These are phyloP conservation scores for Polylopha cassiicola DNA, from an alignment of 2,888 invertebrate species.

Conservation along the genomic window DNA sequence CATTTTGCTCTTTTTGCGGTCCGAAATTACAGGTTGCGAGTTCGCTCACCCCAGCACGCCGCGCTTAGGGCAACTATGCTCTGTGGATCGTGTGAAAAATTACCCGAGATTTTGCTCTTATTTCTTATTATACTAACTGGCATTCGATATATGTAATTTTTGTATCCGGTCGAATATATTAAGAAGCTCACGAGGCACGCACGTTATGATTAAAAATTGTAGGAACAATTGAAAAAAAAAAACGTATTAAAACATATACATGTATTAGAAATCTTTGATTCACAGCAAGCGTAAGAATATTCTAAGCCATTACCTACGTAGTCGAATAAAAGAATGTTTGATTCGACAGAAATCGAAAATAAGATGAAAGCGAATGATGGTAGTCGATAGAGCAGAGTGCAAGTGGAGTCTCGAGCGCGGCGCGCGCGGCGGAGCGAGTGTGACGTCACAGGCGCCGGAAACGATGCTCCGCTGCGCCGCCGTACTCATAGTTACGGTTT, in stretches of 20 bases:
- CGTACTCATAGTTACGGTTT: slow-evolving; percentile 73
- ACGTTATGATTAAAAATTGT: slow-evolving; percentile 18
- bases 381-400: slow-evolving; percentile 26
- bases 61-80: slow-evolving; percentile 74
- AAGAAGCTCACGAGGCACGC: slow-evolving; percentile 22
- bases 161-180: slow-evolving; percentile 56
- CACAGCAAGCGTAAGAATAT: no score
- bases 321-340: no score
- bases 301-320: no score
- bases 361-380: slow-evolving; percentile 65
- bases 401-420: slow-evolving; percentile 30
- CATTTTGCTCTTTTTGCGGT: slow-evolving; percentile 75
- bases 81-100: slow-evolving; percentile 75
- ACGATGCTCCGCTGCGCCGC: no score
- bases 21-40: slow-evolving; percentile 74
- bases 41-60: slow-evolving; percentile 70
- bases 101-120: slow-evolving; percentile 67
- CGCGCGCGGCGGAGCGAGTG: slow-evolving; percentile 53
- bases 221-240: slow-evolving; percentile 20
- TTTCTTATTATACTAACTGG: slow-evolving; percentile 67
- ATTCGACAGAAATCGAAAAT: slow-evolving; percentile 45
- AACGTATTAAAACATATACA: slow-evolving; percentile 2
- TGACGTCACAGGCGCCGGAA: slow-evolving; percentile 77
- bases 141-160: slow-evolving; percentile 68
- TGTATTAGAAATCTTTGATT: no score